phyloP scores from a whole-genome alignment of 2,888 invertebrate genomes.

The Tridacna crocea region DNA sequence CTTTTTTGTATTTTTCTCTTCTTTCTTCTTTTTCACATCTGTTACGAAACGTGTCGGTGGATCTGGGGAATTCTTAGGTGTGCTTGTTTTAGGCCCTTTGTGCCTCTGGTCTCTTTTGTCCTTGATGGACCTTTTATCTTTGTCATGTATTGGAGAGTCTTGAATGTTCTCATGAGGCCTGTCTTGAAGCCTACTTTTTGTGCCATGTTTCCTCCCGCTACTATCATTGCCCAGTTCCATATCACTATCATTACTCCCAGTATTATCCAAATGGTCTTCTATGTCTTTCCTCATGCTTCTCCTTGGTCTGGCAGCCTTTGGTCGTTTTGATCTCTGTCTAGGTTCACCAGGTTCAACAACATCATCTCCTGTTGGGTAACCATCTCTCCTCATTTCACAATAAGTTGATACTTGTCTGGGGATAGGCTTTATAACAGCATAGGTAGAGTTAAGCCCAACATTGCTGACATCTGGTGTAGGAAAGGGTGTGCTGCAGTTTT shows the following conservation, averaged over 20 bases:
- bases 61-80: constrained; percentile 57
- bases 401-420: constrained; percentile 49
- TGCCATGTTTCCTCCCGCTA: constrained; percentile 40
- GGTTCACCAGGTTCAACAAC: constrained; percentile 18
- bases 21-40: constrained; percentile 7
- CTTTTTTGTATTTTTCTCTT: neutral
- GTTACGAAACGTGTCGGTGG: constrained; percentile 3
- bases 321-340: constrained; percentile 49
- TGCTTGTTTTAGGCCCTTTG: constrained; percentile 56
- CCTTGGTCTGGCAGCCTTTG: constrained; percentile 62
- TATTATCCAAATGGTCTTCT: neutral
- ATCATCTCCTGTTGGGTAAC: neutral
- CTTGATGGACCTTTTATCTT: constrained; percentile 17
- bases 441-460: constrained; percentile 36
- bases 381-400: constrained; percentile 30
- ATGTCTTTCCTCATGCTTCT: constrained; percentile 21
- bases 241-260: neutral
- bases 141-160: constrained; percentile 13
- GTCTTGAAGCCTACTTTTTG: constrained; percentile 53
- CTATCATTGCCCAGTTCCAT: neutral
- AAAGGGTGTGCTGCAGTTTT: constrained; percentile 18
- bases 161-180: constrained; percentile 25
- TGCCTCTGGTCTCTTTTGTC: constrained; percentile 16
- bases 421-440: constrained; percentile 39
- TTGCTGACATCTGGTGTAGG: constrained; percentile 15